Evolutionary conservation across 2,113 vertebrate species (phyloP).

Genomic region (Dasyurus viverrinus): DNA sequence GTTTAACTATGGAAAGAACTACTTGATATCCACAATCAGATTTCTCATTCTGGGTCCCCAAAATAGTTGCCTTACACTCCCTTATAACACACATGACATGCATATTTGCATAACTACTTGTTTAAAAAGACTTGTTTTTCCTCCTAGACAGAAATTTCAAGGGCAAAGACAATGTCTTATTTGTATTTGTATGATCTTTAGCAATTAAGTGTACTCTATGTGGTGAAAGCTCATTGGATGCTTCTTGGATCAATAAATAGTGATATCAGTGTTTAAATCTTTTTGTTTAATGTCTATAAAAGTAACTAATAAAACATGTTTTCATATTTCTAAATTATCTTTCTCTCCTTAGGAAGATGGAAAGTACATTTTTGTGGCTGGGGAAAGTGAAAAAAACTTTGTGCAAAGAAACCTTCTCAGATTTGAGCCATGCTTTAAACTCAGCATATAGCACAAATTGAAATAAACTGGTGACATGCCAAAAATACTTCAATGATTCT

Average conservation of each 20-base stretch:
- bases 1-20: background rate
- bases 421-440: background rate
- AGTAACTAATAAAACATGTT: background rate
- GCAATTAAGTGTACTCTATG: background rate
- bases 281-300: background rate
- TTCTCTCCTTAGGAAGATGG: background rate
- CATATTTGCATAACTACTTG: background rate
- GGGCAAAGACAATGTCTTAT: background rate
- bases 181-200: background rate
- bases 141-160: background rate
- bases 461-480: background rate
- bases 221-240: background rate
- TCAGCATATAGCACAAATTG: constrained; percentile 15
- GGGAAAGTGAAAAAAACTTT: background rate
- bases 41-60: background rate
- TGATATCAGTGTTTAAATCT: background rate
- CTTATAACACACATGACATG: background rate
- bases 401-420: background rate
- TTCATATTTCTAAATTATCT: background rate
- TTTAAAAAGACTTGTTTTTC: background rate
- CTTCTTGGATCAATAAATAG: background rate
- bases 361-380: background rate
- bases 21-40: background rate
- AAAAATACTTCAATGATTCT: background rate
- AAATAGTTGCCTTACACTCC: background rate